A percentile compares a stretch with the other conserved stretches of the same genome.
These are phyloP conservation scores for Dromiciops gliroides DNA, from an alignment of 2,113 vertebrate genomes.

Conservation along the genomic window DNA sequence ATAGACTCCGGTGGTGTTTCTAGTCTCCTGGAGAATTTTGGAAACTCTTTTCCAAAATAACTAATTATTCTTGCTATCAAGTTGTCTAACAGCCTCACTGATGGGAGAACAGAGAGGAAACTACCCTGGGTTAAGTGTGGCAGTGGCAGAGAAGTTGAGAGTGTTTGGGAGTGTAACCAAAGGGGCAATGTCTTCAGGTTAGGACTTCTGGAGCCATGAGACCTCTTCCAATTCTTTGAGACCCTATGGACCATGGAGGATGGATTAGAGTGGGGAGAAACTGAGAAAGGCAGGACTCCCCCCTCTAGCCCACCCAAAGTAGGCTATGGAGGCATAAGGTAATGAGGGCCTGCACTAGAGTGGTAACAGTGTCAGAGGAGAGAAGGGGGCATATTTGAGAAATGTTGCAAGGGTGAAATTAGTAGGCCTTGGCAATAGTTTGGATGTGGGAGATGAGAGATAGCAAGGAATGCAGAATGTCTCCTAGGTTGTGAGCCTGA, in stretches of 20 bases:
- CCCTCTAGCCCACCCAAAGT: background rate
- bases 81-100: background rate
- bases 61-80: background rate
- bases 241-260: background rate
- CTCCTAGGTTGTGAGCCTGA: background rate
- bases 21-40: background rate
- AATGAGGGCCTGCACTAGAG: background rate
- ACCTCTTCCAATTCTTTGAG: too few species aligned
- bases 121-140: background rate
- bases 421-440: background rate
- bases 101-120: background rate
- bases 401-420: background rate
- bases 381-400: background rate
- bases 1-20: background rate
- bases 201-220: background rate
- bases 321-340: background rate
- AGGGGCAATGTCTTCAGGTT: background rate
- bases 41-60: background rate
- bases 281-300: background rate
- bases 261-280: background rate
- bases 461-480: background rate
- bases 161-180: background rate
- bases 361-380: background rate
- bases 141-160: background rate
- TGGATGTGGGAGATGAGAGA: background rate